Conservation (phyloP, 2,797 vertebrate genomes). For the Morus bassanus region DNA sequence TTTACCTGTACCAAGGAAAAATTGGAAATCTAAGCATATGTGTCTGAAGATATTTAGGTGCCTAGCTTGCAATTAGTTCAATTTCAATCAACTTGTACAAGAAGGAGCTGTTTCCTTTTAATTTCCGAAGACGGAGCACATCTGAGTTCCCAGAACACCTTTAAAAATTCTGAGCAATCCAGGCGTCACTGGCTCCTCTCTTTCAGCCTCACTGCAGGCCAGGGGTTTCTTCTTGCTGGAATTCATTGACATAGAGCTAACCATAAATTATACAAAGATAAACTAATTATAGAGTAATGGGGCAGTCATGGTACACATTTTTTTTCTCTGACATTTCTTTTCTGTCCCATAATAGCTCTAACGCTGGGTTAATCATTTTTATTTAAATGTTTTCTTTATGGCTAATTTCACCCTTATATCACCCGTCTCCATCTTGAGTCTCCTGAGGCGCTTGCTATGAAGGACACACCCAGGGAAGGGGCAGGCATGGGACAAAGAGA, state of each 20-base stretch:
- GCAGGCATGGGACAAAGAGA: neutral
- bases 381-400: slow-evolving; percentile 64
- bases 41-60: neutral
- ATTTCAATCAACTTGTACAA: neutral
- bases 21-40: neutral
- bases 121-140: neutral
- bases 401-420: slow-evolving; percentile 64
- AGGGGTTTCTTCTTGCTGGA: slow-evolving; percentile 27
- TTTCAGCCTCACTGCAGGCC: neutral
- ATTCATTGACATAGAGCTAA: slow-evolving; percentile 30
- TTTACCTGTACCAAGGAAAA: neutral
- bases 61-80: neutral
- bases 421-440: slow-evolving; percentile 1
- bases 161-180: neutral
- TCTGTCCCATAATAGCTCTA: slow-evolving; percentile 60
- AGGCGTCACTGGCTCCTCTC: neutral
- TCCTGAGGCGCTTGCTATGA: neutral
- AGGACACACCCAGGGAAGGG: slow-evolving; percentile 7
- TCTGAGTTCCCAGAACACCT: neutral
- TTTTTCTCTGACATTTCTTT: slow-evolving; percentile 68
- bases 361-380: slow-evolving; percentile 63
- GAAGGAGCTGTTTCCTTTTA: neutral
- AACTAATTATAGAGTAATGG: slow-evolving; percentile 70
- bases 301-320: slow-evolving; percentile 50
- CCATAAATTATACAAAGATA: slow-evolving; percentile 65